Evolutionary conservation across 1,140 invertebrate genomes (phyloP).

Genomic region (Platorchestia sp.): DNA sequence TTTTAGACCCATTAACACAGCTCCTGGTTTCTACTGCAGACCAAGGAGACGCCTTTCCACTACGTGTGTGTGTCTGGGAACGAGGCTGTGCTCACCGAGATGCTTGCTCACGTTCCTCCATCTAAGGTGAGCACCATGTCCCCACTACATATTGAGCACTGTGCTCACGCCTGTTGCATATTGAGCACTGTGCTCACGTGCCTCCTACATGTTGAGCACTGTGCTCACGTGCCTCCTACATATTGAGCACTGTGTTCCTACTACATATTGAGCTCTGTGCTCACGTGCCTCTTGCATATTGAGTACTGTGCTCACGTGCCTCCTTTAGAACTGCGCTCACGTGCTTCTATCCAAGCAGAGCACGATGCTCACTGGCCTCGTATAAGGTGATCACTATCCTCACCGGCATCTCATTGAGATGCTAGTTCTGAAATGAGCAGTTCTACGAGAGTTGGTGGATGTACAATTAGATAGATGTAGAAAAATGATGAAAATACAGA

Average conservation of each 20-base stretch:
- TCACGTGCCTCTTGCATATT: slow-evolving; percentile 68
- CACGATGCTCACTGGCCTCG: not conserved
- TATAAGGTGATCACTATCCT: not conserved
- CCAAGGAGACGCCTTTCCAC: slow-evolving; percentile 94
- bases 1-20: too few species aligned
- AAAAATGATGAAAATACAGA: too few species aligned
- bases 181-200: not conserved
- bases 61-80: slow-evolving; percentile 95
- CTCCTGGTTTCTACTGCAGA: slow-evolving; percentile 73
- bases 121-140: slow-evolving; percentile 22
- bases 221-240: not conserved
- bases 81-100: slow-evolving; percentile 93
- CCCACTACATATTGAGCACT: not conserved
- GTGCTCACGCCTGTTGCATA: too few species aligned
- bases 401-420: too few species aligned
- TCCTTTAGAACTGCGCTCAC: not conserved
- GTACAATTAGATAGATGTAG: too few species aligned
- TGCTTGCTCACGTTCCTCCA: slow-evolving; percentile 88
- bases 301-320: not conserved
- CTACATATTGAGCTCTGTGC: not conserved
- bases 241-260: not conserved
- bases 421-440: too few species aligned
- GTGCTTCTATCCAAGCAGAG: not conserved
- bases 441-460: too few species aligned
- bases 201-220: not conserved